These are phyloP conservation scores for Elysia crispata DNA, from an alignment of 2,888 invertebrate species.

Conservation along the genomic window DNA sequence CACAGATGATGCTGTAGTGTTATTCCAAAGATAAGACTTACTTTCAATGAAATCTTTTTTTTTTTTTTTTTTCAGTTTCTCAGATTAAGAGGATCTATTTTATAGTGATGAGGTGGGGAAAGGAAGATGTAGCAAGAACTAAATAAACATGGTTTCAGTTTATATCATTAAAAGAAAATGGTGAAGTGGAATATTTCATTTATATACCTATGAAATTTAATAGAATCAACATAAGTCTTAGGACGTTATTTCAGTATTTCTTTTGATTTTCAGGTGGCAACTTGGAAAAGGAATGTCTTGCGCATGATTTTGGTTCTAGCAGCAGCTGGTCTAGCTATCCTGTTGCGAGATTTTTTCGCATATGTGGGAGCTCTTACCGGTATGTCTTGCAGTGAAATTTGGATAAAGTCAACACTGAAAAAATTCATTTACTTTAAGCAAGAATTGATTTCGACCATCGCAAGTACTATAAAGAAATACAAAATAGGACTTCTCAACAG, in stretches of 20 bases:
- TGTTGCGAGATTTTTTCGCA: constrained; percentile 72
- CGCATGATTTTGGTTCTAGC: constrained; percentile 65
- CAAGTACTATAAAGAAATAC: too few species aligned
- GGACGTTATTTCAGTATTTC: too few species aligned
- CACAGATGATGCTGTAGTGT: too few species aligned
- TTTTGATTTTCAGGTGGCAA: constrained; percentile 64
- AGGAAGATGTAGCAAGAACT: not conserved
- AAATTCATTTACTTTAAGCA: too few species aligned
- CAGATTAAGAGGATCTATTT: too few species aligned
- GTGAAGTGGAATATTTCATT: not conserved
- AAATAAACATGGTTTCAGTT: not conserved
- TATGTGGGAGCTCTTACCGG: constrained; percentile 73
- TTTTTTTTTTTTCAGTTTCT: too few species aligned
- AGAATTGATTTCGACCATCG: too few species aligned
- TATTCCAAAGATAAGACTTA: too few species aligned
- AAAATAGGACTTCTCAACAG: too few species aligned
- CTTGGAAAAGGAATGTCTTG: constrained; percentile 73
- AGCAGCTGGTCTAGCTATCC: constrained; percentile 68
- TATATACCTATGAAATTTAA: not conserved
- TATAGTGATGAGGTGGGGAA: not conserved
- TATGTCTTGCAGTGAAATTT: constrained; percentile 50
- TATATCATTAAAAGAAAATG: not conserved
- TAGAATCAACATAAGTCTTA: not conserved
- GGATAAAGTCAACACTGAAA: too few species aligned
- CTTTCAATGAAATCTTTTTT: too few species aligned